phyloP scores from a whole-genome alignment of 2,113 vertebrate species.

The Balaenoptera acutorostrata region DNA sequence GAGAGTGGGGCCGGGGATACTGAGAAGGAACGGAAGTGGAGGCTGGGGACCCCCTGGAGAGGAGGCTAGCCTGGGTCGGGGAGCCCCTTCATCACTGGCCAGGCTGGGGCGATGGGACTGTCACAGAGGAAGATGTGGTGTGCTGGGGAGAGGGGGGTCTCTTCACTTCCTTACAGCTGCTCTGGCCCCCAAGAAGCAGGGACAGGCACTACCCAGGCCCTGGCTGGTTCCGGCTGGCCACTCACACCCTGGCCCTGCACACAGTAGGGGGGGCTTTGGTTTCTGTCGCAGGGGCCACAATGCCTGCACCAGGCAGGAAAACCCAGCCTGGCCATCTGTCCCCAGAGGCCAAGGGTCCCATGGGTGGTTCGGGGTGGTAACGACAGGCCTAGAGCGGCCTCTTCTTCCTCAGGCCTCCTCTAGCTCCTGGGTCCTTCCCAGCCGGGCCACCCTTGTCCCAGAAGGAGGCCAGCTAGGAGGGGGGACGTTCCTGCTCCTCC shows the following conservation, averaged over 20 bases:
- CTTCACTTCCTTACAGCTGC: neutral
- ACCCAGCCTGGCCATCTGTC: slow-evolving; percentile 13
- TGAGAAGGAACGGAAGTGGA: neutral
- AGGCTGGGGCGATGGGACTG: neutral
- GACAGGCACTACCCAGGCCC: neutral
- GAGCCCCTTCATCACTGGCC: neutral
- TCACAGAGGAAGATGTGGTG: neutral
- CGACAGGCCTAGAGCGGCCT: neutral
- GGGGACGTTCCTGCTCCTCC: neutral
- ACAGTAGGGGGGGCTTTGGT: slow-evolving; percentile 62
- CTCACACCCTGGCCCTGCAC: neutral
- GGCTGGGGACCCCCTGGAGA: neutral
- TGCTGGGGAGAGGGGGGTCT: neutral
- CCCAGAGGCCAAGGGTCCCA: neutral
- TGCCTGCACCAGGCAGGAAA: slow-evolving; percentile 45
- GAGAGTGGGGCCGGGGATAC: neutral
- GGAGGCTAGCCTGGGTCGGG: neutral
- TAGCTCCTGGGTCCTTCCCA: slow-evolving; percentile 13
- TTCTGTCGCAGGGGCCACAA: slow-evolving; percentile 46
- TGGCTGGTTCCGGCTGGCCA: neutral
- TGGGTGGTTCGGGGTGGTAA: neutral
- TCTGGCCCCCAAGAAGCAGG: neutral
- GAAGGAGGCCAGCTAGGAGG: neutral
- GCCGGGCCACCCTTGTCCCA: neutral
- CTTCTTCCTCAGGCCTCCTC: neutral